phyloP scores from a whole-genome alignment of 2,888 invertebrate species.

The Saturnia pavonia region DNA sequence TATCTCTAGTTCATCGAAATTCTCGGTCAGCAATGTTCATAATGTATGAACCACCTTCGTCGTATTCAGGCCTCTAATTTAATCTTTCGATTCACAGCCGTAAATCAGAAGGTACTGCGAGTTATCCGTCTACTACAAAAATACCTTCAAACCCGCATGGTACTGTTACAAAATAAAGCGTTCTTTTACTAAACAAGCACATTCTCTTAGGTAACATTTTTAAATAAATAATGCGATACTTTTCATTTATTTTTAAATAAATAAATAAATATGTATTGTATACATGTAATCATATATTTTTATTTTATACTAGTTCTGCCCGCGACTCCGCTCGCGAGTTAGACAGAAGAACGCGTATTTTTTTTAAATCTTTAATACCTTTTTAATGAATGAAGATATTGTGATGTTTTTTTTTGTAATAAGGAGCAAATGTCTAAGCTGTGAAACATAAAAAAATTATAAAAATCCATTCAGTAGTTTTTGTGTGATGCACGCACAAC shows the following conservation, averaged over 20 bases:
- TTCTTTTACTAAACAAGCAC: neutral
- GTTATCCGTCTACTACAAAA: too few relatives aligned
- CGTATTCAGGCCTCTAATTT: constrained; percentile 16
- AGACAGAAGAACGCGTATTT: too few relatives aligned
- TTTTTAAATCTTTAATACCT: too few relatives aligned
- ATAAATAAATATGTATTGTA: neutral
- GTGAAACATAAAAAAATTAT: too few relatives aligned
- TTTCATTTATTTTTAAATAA: too few relatives aligned
- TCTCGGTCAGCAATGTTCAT: constrained; percentile 19
- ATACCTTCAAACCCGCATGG: neutral
- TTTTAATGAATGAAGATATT: too few relatives aligned
- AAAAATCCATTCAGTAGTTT: too few relatives aligned
- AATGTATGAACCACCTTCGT: constrained; percentile 18
- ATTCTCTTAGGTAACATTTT: neutral
- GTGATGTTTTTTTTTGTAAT: neutral
- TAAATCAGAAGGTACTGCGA: constrained; percentile 6
- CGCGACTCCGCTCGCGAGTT: too few relatives aligned
- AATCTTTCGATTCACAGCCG: constrained; percentile 4
- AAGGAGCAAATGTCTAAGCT: too few relatives aligned
- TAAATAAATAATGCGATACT: too few relatives aligned
- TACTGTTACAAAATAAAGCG: neutral
- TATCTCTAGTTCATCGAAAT: constrained; percentile 19
- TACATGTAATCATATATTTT: neutral
- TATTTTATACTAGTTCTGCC: too few relatives aligned
- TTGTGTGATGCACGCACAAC: too few relatives aligned